phyloP scores from a whole-genome alignment of 2,888 invertebrate genomes.

The Pteria penguin region DNA sequence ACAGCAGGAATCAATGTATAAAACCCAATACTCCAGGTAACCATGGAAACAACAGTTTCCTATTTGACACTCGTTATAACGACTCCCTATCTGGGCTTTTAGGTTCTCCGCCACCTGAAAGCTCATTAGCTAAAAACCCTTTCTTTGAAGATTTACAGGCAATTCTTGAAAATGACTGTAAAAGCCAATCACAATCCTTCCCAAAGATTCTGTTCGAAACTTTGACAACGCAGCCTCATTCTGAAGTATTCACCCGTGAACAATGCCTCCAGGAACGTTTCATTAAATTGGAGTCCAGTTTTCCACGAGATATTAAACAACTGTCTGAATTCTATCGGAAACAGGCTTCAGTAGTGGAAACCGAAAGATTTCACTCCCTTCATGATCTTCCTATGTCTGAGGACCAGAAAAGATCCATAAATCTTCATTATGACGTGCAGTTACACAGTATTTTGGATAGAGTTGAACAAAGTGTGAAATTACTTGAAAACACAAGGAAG shows the following conservation, averaged over 20 bases:
- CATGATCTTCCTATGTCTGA: constrained; percentile 50
- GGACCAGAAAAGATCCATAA: constrained; percentile 55
- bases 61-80: constrained; percentile 51
- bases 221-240: constrained; percentile 34
- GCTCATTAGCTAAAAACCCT: constrained; percentile 54
- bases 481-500: constrained; percentile 54
- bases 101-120: constrained; percentile 57
- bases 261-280: constrained; percentile 55
- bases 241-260: constrained; percentile 57
- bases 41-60: constrained; percentile 46
- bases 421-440: constrained; percentile 59
- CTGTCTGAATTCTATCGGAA: constrained; percentile 58
- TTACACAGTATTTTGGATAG: constrained; percentile 60
- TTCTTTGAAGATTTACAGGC: constrained; percentile 57
- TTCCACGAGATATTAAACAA: constrained; percentile 51
- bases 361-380: constrained; percentile 59
- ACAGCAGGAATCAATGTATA: neutral
- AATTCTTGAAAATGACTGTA: constrained; percentile 51
- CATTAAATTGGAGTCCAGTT: constrained; percentile 39
- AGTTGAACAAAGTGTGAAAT: constrained; percentile 55
- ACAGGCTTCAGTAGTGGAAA: constrained; percentile 61
- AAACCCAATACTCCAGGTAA: neutral
- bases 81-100: constrained; percentile 56
- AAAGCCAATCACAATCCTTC: constrained; percentile 39
- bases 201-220: constrained; percentile 49